Evolutionary conservation across 2,888 invertebrate genomes (phyloP).

Genomic region (Caenorhabditis sp.): DNA sequence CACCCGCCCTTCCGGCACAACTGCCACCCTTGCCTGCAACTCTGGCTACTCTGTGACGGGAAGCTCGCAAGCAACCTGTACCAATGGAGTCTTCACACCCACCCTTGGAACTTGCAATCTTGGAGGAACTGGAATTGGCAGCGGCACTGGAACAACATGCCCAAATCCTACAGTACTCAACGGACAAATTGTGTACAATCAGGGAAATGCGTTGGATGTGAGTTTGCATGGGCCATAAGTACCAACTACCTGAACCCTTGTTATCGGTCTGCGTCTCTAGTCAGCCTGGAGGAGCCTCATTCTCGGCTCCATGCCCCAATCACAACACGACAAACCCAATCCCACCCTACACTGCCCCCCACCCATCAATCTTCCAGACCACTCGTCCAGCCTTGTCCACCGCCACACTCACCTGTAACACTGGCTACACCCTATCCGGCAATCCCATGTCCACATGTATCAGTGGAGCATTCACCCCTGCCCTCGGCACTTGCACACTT

Average conservation of each 20-base stretch:
- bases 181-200: too few species aligned
- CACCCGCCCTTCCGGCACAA: not conserved
- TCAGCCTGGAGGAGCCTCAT: too few species aligned
- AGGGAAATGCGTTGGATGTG: too few species aligned
- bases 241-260: too few species aligned
- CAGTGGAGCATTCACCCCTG: conserved; percentile 61
- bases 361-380: conserved; percentile 8
- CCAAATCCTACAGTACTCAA: not conserved
- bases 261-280: too few species aligned
- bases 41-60: conserved; percentile 64
- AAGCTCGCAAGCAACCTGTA: conserved; percentile 38
- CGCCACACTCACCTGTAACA: conserved; percentile 72
- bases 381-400: conserved; percentile 55
- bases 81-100: conserved; percentile 62
- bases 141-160: conserved; percentile 15
- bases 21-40: conserved; percentile 70
- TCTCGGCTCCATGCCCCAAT: too few species aligned
- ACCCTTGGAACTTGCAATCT: conserved; percentile 59
- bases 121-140: conserved; percentile 12
- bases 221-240: too few species aligned
- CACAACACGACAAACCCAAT: not conserved
- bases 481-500: conserved; percentile 58
- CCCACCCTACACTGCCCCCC: not conserved
- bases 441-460: conserved; percentile 38
- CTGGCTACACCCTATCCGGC: conserved; percentile 63